phyloP scores from a whole-genome alignment of 2,797 vertebrate genomes.

The Falco berigora region DNA sequence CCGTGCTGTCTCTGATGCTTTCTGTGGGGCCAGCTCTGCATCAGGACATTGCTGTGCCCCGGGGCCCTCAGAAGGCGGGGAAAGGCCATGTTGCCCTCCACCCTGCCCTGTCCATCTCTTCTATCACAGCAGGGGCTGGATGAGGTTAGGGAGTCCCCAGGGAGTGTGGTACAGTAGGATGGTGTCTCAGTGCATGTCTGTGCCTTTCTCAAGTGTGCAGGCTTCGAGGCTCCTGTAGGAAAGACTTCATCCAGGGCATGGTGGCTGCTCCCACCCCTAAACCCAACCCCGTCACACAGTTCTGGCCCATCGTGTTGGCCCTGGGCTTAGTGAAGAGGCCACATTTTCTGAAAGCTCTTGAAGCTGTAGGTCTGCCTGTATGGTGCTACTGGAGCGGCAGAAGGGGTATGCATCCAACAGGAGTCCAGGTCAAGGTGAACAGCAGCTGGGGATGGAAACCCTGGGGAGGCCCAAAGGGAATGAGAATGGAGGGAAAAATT shows the following conservation, averaged over 20 bases:
- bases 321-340: not conserved
- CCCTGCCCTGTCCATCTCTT: not conserved
- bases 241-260: not conserved
- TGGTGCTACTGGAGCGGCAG: not conserved
- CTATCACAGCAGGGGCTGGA: not conserved
- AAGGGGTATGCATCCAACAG: not conserved
- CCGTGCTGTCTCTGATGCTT: not conserved
- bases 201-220: not conserved
- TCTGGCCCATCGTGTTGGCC: not conserved
- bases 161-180: not conserved
- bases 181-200: rapidly evolving
- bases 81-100: not conserved
- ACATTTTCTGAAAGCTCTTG: not conserved
- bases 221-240: not conserved
- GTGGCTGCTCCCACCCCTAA: not conserved
- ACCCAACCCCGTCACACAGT: rapidly evolving
- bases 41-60: not conserved
- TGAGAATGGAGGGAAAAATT: not conserved
- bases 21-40: not conserved
- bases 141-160: not conserved
- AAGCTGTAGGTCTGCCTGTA: not conserved
- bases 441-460: not conserved
- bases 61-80: not conserved
- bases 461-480: not conserved
- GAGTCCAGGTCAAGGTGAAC: not conserved